A percentile compares a stretch with the other conserved stretches of the same genome.
Evolutionary conservation across 1,140 invertebrate genomes (phyloP).

Genomic region (Tetranychus cinnabarinus): DNA sequence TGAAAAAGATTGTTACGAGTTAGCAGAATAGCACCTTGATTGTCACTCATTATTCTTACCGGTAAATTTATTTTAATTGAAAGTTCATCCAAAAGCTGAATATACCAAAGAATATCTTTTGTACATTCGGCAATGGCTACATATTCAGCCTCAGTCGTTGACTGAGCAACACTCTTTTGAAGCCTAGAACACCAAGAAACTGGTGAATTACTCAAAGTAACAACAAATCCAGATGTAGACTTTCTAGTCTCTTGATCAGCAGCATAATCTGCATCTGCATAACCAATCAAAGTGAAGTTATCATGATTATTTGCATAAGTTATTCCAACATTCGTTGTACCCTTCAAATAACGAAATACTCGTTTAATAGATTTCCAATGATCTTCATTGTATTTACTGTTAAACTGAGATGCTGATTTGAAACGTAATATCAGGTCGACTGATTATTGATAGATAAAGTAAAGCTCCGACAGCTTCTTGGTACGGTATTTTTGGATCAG

Average conservation of each 20-base stretch:
- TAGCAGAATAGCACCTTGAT: conserved; percentile 16
- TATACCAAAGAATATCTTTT: conserved; percentile 16
- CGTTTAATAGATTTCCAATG: conserved; percentile 23
- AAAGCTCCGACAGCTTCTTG: conserved; percentile 12
- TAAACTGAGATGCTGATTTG: conserved; percentile 24
- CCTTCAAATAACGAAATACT: conserved; percentile 23
- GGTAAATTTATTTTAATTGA: not conserved
- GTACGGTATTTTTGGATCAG: not conserved
- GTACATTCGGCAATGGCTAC: conserved; percentile 8
- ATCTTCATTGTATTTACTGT: conserved; percentile 15
- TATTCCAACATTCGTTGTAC: conserved; percentile 16
- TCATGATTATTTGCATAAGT: not conserved
- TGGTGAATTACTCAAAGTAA: conserved; percentile 15
- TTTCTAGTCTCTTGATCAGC: conserved; percentile 16
- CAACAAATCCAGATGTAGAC: conserved; percentile 15
- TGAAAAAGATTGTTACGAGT: conserved; percentile 17
- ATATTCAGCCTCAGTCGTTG: conserved; percentile 10
- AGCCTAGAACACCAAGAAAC: conserved; percentile 12
- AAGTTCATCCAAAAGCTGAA: conserved; percentile 13
- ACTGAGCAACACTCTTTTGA: conserved; percentile 7
- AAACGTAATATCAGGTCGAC: conserved; percentile 24
- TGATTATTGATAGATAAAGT: conserved; percentile 22
- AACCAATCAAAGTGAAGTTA: conserved; percentile 5
- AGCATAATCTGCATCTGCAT: conserved; percentile 22
- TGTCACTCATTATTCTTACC: conserved; percentile 15